These are phyloP conservation scores for Platycheirus rosarum DNA, from an alignment of 2,888 invertebrate genomes.

Conservation along the genomic window DNA sequence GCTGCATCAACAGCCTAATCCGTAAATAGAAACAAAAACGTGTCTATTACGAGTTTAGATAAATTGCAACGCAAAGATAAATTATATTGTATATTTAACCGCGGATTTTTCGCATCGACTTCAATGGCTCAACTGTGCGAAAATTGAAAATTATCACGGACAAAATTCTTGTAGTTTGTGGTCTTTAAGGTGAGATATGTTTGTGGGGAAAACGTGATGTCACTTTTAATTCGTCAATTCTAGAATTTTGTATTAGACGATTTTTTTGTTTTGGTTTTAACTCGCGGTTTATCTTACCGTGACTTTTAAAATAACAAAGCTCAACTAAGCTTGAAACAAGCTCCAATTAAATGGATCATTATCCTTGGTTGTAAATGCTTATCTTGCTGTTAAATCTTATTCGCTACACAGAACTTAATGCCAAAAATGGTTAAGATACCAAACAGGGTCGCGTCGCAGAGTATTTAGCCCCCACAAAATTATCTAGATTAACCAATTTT, in stretches of 20 bases:
- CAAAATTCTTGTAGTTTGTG: conserved; percentile 2
- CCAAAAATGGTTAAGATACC: conserved; percentile 24
- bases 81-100: background rate
- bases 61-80: conserved; percentile 17
- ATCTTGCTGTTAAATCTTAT: conserved; percentile 48
- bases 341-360: conserved; percentile 24
- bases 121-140: background rate
- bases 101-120: conserved; percentile 13
- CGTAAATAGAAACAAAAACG: conserved; percentile 59
- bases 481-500: conserved; percentile 60
- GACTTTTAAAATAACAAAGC: background rate
- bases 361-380: conserved; percentile 27
- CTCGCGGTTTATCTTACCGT: conserved; percentile 14
- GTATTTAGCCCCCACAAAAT: background rate
- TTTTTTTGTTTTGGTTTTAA: background rate
- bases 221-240: conserved; percentile 8
- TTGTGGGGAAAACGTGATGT: conserved; percentile 5
- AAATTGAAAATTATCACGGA: conserved; percentile 46
- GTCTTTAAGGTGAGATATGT: conserved; percentile 25
- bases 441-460: background rate
- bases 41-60: conserved; percentile 45
- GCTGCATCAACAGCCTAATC: conserved; percentile 44
- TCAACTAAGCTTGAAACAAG: conserved; percentile 31
- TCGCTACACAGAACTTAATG: conserved; percentile 24
- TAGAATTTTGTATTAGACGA: conserved; percentile 11